Evolutionary conservation across 2,797 vertebrate species (phyloP), one percentile per base, ranked within the genome.

Genomic region (Periophthalmus magnuspinnatus): DNA sequence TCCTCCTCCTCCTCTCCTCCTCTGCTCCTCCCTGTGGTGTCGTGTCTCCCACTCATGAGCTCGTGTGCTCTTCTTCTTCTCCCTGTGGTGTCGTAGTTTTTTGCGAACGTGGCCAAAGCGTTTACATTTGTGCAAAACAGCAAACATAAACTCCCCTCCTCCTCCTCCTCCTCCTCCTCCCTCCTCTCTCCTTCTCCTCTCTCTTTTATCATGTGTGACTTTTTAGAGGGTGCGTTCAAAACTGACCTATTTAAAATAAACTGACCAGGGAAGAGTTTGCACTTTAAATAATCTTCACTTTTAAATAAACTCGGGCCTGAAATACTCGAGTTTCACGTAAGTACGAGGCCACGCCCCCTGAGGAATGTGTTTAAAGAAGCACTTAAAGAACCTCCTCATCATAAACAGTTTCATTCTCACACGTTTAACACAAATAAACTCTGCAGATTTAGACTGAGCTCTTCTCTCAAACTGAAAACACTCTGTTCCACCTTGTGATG

Each of bases 121-220:
- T 92, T 91, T 90, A 91, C 89, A 91, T 91, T 90, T 88, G 84
- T 88, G 89, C 86, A 90, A 88, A 91, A 89, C 86, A 88, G 91
- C 88, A 88, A 75, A 87, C 89, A 89, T 88, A 90, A 88, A 82
- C 71, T 84, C 76, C 76, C 79, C n/a, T n/a, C n/a, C n/a, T n/a
- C n/a, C n/a, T n/a, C n/a, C n/a, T n/a, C 70, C 82, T 33, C 54
- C 24, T n/a, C 32, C 28, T 16, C 22, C 64, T 22, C 63, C 32
- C 50, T 50, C 55, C 66, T 57, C 64, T 3, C 28, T 28, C n/a
- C n/a, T n/a, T n/a, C n/a, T n/a, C 71, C 84, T n/a, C n/a, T n/a
- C n/a, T n/a, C n/a, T n/a, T n/a, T n/a, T n/a, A n/a, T n/a, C n/a
- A n/a, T n/a, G n/a, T n/a, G n/a, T n/a, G n/a, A n/a, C n/a, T n/a